A percentile compares a stretch with the other conserved stretches of the same genome.
Evolutionary conservation across 2,888 invertebrate genomes (phyloP).

Genomic region (Eupelmus urozonus): DNA sequence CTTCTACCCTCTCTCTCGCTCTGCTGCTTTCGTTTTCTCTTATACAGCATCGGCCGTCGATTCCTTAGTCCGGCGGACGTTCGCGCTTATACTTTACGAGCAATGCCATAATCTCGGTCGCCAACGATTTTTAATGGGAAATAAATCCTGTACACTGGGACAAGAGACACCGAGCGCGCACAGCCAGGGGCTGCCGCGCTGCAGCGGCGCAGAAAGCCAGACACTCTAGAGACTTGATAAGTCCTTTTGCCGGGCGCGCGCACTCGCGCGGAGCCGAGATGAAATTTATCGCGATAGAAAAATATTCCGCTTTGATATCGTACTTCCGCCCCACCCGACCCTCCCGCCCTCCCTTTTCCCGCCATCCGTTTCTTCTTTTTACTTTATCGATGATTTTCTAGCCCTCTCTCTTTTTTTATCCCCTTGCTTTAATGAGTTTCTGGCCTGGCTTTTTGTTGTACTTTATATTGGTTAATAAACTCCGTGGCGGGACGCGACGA

Average conservation of each 20-base stretch:
- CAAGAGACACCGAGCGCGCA: slow-evolving; percentile 14
- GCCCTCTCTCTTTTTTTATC: slow-evolving; percentile 34
- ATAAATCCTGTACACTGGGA: slow-evolving; percentile 55
- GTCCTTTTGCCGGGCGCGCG: slow-evolving; percentile 47
- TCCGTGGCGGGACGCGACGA: neutral
- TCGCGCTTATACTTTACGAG: slow-evolving; percentile 50
- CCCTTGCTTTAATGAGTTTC: slow-evolving; percentile 53
- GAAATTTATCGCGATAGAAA: slow-evolving; percentile 57
- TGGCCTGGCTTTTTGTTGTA: slow-evolving; percentile 31
- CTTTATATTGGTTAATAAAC: slow-evolving; percentile 55
- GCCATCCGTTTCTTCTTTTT: slow-evolving; percentile 6
- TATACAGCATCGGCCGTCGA: slow-evolving; percentile 9
- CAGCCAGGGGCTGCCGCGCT: neutral
- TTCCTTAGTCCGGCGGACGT: slow-evolving; percentile 31
- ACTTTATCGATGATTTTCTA: slow-evolving; percentile 41
- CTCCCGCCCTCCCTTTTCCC: neutral
- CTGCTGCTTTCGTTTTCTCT: slow-evolving; percentile 14
- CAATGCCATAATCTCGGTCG: slow-evolving; percentile 58
- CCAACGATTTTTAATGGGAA: slow-evolving; percentile 61
- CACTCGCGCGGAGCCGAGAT: too few species aligned
- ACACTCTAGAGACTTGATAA: slow-evolving; percentile 56
- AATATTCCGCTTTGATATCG: slow-evolving; percentile 55
- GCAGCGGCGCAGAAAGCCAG: neutral
- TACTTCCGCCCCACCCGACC: neutral
- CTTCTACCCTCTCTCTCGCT: slow-evolving; percentile 2